Conservation (phyloP, 2,888 invertebrate genomes). For the Drosophila mercatorum region DNA sequence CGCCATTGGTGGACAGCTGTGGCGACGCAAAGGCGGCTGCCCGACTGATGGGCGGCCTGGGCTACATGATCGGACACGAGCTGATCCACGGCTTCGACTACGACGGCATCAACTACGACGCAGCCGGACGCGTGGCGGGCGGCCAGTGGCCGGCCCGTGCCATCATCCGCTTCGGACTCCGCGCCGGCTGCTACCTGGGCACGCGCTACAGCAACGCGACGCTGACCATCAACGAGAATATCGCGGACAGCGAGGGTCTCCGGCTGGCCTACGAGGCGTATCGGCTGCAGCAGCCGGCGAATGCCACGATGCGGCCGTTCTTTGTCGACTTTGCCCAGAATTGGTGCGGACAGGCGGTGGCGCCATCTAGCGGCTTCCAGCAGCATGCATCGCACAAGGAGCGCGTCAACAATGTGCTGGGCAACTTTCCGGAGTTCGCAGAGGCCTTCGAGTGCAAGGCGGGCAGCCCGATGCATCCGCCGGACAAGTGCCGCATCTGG, state of each 20-base stretch:
- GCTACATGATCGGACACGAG: conserved; percentile 81
- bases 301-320: conserved; percentile 48
- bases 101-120: conserved; percentile 82
- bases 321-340: conserved; percentile 82
- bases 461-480: conserved; percentile 74
- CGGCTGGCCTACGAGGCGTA: conserved; percentile 76
- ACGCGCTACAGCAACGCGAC: conserved; percentile 68
- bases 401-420: conserved; percentile 80
- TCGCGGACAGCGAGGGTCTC: conserved; percentile 82
- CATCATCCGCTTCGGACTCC: conserved; percentile 78
- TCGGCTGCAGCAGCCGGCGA: conserved; percentile 26
- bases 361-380: conserved; percentile 6
- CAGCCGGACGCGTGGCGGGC: conserved; percentile 64
- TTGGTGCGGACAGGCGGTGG: conserved; percentile 72
- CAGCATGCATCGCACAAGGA: conserved; percentile 74
- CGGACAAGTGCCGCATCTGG: conserved; percentile 82
- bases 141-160: conserved; percentile 72
- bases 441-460: conserved; percentile 68
- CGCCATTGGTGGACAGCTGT: conserved; percentile 62
- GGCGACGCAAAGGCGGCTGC: conserved; percentile 17
- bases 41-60: conserved; percentile 70
- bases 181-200: conserved; percentile 75
- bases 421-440: conserved; percentile 79
- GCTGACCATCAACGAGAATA: conserved; percentile 80
- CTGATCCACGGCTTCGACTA: conserved; percentile 82